These are phyloP conservation scores for Lanistes nyassanus DNA, from an alignment of 1,140 invertebrate species.

Conservation along the genomic window DNA sequence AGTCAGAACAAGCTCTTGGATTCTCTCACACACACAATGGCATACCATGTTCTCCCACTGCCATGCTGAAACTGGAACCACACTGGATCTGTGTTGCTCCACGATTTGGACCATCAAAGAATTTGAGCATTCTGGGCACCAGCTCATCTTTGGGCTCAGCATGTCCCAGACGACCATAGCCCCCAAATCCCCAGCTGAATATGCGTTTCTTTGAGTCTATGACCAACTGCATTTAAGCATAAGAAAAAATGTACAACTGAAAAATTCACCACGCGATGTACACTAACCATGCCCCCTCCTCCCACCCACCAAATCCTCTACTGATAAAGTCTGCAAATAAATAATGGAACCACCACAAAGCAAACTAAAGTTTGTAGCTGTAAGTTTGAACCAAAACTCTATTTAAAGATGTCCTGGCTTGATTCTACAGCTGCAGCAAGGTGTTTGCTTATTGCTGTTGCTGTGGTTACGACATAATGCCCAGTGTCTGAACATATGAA, in stretches of 20 bases:
- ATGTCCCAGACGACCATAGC: slow-evolving; percentile 91
- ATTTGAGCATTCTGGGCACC: slow-evolving; percentile 89
- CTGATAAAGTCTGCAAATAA: too few species aligned
- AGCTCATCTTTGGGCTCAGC: slow-evolving; percentile 91
- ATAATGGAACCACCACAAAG: too few species aligned
- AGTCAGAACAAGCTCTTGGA: too few species aligned
- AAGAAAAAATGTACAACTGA: slow-evolving; percentile 13
- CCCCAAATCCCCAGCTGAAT: slow-evolving; percentile 95
- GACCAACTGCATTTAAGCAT: slow-evolving; percentile 73
- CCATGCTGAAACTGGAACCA: slow-evolving; percentile 87
- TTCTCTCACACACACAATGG: not conserved
- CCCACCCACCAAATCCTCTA: too few species aligned
- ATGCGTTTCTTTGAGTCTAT: slow-evolving; percentile 87
- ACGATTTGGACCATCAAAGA: slow-evolving; percentile 84
- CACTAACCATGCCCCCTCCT: too few species aligned
- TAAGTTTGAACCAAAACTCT: too few species aligned
- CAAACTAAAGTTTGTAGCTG: too few species aligned
- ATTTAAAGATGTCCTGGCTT: too few species aligned
- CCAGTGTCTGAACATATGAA: too few species aligned
- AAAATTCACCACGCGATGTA: not conserved
- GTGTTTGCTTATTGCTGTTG: too few species aligned
- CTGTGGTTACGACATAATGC: too few species aligned
- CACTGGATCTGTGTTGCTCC: slow-evolving; percentile 84
- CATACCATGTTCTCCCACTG: slow-evolving; percentile 81
- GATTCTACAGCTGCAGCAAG: too few species aligned